Conservation (phyloP, 2,797 vertebrate species). For the Zenarchopterus dispar region DNA sequence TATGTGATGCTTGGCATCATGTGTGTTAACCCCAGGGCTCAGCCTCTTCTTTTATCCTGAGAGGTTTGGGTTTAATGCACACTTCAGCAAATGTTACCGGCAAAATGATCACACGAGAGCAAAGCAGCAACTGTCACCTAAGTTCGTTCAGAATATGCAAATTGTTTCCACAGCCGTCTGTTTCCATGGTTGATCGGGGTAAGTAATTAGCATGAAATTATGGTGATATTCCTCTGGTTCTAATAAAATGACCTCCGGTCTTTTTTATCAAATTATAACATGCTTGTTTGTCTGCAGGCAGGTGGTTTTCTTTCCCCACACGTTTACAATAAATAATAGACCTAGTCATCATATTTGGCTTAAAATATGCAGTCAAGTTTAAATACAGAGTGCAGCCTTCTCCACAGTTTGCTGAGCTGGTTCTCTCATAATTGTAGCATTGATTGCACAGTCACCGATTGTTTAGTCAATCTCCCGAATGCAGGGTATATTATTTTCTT, state of each 20-base stretch:
- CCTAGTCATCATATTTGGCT: constrained; percentile 29
- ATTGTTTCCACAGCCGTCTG: constrained; percentile 77
- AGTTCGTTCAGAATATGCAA: constrained; percentile 99
- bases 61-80: constrained; percentile 71
- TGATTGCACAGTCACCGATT: constrained; percentile 60
- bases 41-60: constrained; percentile 38
- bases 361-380: constrained; percentile 41
- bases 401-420: constrained; percentile 57
- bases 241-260: constrained; percentile 35
- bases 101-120: constrained; percentile 85
- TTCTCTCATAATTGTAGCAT: constrained; percentile 72
- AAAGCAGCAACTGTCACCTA: constrained; percentile 98
- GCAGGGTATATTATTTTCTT: constrained; percentile 67
- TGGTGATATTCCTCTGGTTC: constrained; percentile 44
- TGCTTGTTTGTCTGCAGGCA: constrained; percentile 33
- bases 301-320: constrained; percentile 19
- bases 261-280: constrained; percentile 46
- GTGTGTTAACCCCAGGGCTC: constrained; percentile 66
- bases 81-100: constrained; percentile 89
- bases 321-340: constrained; percentile 50
- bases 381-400: constrained; percentile 28
- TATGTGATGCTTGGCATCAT: constrained; percentile 39
- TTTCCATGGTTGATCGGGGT: constrained; percentile 81
- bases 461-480: constrained; percentile 70
- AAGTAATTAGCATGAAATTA: constrained; percentile 83